Evolutionary conservation across 2,888 invertebrate species (phyloP), one percentile per base, ranked within the genome.

Genomic region (Hyposoter didymator): DNA sequence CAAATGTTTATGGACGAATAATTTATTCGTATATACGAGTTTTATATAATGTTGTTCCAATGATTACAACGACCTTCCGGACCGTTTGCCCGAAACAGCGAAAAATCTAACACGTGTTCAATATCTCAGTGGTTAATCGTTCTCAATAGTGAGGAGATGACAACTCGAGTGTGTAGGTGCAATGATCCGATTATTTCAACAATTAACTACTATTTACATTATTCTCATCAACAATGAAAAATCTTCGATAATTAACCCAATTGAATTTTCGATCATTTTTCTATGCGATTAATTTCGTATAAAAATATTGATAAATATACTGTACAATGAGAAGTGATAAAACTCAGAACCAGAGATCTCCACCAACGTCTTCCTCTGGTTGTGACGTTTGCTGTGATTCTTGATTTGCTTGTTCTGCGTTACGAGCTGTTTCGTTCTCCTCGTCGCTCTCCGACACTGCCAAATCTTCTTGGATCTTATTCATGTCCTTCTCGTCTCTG

Each of bases 371-470:
- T 66, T 95, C 95, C 19, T 94, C 94, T 5, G 91, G 91, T 72
- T 90, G 92, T 0, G 88, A 79, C 8, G 90, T 86, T 84, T 90
- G 90, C 83, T 90, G 91, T 62, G 91, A 87, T 64, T 89, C 88
- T 70, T 90, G 91, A 78, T 91, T 89, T 17, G 87, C 70, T 73
- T 88, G 90, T 52, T 88, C 84, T 8, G 82, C 64, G 39, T 87
- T 89, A 0, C 67, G 66, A 5, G 47, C 47, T 32, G 89, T 90
- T 72, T 93, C 91, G 3, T 94, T 94, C 87, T 96, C 96, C 85
- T 97, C 97, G 74, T 97, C 97, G 84, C 97, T 97, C 89, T 97
- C 97, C 45, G 97, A 97, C 49, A 97, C 96, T 39, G 96, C 96
- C 80, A 97, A 94, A 94, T 97, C 97, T 84, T 96, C 96, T 89